A percentile compares a stretch with the other conserved stretches of the same genome.
Evolutionary conservation across 2,797 vertebrate species (phyloP).

Genomic region (Rhadinocentrus ornatus): DNA sequence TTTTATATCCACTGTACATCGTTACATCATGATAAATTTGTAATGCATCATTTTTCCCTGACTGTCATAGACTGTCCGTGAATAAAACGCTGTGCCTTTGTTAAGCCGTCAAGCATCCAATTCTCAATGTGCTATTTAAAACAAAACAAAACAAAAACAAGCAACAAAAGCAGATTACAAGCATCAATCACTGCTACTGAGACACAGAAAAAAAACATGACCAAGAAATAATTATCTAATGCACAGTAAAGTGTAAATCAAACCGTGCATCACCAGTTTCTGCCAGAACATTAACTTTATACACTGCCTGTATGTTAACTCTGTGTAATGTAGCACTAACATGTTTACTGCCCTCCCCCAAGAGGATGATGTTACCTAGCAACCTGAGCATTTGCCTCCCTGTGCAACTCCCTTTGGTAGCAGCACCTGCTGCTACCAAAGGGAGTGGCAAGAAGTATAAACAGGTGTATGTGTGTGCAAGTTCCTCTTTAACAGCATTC

Average conservation of each 20-base stretch:
- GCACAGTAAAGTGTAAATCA: neutral
- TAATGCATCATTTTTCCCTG: too few species aligned
- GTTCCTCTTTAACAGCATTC: conserved; percentile 19
- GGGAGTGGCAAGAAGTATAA: conserved; percentile 65
- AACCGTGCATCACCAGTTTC: neutral
- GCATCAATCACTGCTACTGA: neutral
- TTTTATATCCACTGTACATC: too few species aligned
- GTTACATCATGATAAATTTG: too few species aligned
- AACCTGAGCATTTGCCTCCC: conserved; percentile 66
- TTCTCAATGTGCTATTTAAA: too few species aligned
- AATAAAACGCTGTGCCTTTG: neutral
- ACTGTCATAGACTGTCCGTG: neutral
- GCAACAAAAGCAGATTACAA: neutral
- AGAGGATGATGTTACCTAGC: conserved; percentile 66
- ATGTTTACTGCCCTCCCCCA: conserved; percentile 22
- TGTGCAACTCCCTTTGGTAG: neutral
- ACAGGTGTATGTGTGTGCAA: conserved; percentile 53
- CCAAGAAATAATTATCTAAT: neutral
- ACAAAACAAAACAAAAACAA: too few species aligned
- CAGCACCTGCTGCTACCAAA: conserved; percentile 37
- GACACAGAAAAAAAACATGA: neutral
- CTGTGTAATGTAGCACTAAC: conserved; percentile 41
- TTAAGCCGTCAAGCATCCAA: too few species aligned
- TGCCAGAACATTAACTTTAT: neutral
- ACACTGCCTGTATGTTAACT: conserved; percentile 19